Evolutionary conservation across 2,113 vertebrate genomes (phyloP).

Genomic region (Irena cyanogastra): DNA sequence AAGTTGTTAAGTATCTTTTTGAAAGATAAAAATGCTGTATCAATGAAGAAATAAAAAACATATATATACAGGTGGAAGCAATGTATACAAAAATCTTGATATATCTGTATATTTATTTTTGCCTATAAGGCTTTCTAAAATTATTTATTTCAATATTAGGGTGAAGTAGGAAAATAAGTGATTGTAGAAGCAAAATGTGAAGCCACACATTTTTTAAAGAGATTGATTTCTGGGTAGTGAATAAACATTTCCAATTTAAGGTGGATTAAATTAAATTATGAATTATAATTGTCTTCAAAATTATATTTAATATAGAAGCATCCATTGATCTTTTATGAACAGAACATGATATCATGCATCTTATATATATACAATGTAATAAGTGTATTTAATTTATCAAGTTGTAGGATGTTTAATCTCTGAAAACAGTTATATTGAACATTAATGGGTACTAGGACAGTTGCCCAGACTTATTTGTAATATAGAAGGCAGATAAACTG

Average conservation of each 20-base stretch:
- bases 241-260: conserved; percentile 7
- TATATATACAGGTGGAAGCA: not conserved
- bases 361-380: not conserved
- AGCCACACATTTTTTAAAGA: not conserved
- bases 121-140: not conserved
- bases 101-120: not conserved
- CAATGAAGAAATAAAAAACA: not conserved
- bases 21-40: not conserved
- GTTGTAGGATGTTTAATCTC: conserved; percentile 23
- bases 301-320: not conserved
- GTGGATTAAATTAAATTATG: conserved; percentile 55
- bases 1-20: not conserved
- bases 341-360: not conserved
- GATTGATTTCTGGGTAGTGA: conserved; percentile 27
- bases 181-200: not conserved
- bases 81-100: not conserved
- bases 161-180: not conserved
- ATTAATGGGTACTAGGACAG: conserved; percentile 23
- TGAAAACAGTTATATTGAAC: conserved; percentile 43
- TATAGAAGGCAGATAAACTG: conserved; percentile 5
- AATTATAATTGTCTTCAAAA: conserved; percentile 27
- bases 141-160: conserved; percentile 5
- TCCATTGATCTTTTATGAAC: not conserved
- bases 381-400: conserved; percentile 17
- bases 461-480: not conserved